phyloP scores from a whole-genome alignment of 2,888 invertebrate genomes.

The Tetropium fuscum region DNA sequence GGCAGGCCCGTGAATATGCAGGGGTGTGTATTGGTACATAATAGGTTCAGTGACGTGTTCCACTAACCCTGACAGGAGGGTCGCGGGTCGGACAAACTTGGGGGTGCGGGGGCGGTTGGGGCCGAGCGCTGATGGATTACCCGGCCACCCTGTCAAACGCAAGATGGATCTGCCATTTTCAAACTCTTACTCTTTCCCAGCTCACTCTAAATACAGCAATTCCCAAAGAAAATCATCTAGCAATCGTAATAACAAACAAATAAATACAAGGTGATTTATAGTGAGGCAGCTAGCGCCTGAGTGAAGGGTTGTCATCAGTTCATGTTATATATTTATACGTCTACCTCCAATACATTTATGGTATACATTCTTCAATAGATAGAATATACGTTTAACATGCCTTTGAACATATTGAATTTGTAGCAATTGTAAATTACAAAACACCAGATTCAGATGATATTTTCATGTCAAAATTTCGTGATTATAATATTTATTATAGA shows the following conservation, averaged over 20 bases:
- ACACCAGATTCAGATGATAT: too few species aligned
- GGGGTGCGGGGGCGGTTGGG: slow-evolving; percentile 49
- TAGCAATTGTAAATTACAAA: too few species aligned
- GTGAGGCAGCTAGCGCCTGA: background rate
- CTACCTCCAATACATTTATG: background rate
- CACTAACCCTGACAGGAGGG: slow-evolving; percentile 67
- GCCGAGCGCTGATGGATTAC: slow-evolving; percentile 64
- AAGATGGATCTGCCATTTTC: slow-evolving; percentile 68
- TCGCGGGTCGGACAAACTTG: slow-evolving; percentile 48
- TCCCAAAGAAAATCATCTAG: slow-evolving; percentile 24
- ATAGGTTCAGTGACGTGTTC: slow-evolving; percentile 69
- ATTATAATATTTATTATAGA: too few species aligned
- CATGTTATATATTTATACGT: background rate
- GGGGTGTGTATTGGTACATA: slow-evolving; percentile 64
- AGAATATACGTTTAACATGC: too few species aligned
- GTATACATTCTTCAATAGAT: background rate
- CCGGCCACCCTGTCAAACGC: slow-evolving; percentile 67
- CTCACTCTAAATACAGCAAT: slow-evolving; percentile 31
- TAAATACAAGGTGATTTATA: slow-evolving; percentile 13
- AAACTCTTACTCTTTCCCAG: slow-evolving; percentile 62
- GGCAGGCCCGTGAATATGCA: slow-evolving; percentile 53
- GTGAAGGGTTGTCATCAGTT: slow-evolving; percentile 4
- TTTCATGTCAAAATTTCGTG: too few species aligned
- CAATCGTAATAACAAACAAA: slow-evolving; percentile 28
- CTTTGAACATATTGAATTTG: too few species aligned